Evolutionary conservation across 2,113 vertebrate genomes (phyloP).

Genomic region (Odontophorus gujanensis): DNA sequence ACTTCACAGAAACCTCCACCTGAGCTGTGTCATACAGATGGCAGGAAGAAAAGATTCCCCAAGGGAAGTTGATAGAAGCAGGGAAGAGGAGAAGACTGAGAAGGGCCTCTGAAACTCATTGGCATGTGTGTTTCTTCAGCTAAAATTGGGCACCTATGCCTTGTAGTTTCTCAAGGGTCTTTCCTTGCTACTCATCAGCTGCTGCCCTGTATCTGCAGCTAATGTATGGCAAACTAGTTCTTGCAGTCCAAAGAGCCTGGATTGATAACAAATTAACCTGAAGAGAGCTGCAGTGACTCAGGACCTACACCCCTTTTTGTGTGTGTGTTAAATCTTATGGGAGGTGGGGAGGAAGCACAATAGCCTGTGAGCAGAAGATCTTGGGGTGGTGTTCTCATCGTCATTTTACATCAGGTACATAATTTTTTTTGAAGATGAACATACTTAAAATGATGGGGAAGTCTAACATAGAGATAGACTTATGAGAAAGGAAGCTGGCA

Average conservation of each 20-base stretch:
- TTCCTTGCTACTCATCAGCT: not conserved
- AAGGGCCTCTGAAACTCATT: not conserved
- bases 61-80: not conserved
- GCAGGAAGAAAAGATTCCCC: not conserved
- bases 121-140: not conserved
- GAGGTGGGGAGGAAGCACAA: fast-evolving
- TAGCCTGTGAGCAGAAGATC: not conserved
- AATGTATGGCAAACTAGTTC: not conserved
- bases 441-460: not conserved
- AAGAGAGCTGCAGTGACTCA: not conserved
- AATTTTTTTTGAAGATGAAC: not conserved
- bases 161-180: not conserved
- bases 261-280: not conserved
- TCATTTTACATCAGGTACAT: not conserved
- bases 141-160: not conserved
- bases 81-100: not conserved
- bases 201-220: not conserved
- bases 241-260: not conserved
- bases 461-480: not conserved
- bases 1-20: not conserved
- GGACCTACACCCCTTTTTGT: not conserved
- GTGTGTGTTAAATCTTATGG: not conserved
- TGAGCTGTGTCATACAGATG: not conserved
- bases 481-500: not conserved
- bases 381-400: not conserved